Evolutionary conservation across 1,140 invertebrate species (phyloP), one percentile per base, ranked within the genome.

Genomic region (Sinella curviseta): DNA sequence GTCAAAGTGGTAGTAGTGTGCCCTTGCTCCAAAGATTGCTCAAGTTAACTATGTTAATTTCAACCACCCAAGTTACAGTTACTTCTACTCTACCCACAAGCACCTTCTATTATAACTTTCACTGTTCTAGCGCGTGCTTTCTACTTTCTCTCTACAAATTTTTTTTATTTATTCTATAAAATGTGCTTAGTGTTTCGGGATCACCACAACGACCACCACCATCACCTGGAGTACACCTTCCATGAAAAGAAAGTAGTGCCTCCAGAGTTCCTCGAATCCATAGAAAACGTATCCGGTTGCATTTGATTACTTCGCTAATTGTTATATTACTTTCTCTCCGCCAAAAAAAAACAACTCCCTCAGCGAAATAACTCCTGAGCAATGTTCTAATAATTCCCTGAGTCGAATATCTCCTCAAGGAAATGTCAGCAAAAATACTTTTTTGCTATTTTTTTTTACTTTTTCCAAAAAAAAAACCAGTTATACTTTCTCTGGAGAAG

Each of bases 151-250:
- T 31, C 8, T 4, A 70, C 12, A 31, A 70, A 33, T 70, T n/a
- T 14, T 4, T 4, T 2, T 31, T 30, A 70, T 70, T 70, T 17
- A 33, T 70, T 12, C 4, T 70, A 70, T 8, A 70, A 30, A 70
- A 33, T 30, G 31, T 31, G 8, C 26, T 8, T 31, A 14, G 30
- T 24, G 12, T 70, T 33, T 48, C 39, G 8, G 39, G 20, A 48
- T 48, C 39, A 48, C 39, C 39, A 48, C 8, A 8, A 48, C 8
- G 20, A 3, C 30, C 26, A 33, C 30, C 24, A 12, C 31, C 31
- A 17, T 70, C 65, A 70, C 65, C 65, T 70, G 26, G 65, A 33
- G 65, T 70, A 70, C 26, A 33, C 65, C 28, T 70, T 70, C 65
- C 65, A 70, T 30, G 65, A 70, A 33, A 2, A 4, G 31, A 70